phyloP scores from a whole-genome alignment of 2,113 vertebrate species.

The Danionella cerebrum region DNA sequence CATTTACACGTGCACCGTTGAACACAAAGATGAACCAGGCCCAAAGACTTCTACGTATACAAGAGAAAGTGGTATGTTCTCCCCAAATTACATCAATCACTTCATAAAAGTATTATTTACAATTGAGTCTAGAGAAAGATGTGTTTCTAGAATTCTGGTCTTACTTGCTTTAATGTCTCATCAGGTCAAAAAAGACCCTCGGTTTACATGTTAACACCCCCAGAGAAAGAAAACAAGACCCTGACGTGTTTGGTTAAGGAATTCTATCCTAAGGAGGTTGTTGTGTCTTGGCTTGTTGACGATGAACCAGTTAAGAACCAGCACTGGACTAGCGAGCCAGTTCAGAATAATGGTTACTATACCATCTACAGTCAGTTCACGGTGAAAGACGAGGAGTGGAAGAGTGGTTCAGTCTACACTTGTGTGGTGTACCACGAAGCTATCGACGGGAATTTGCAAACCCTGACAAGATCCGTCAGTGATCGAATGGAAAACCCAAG shows the following conservation, averaged over 20 bases:
- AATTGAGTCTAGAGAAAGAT: too few species aligned
- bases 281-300: constrained; percentile 59
- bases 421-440: constrained; percentile 61
- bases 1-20: constrained; percentile 33
- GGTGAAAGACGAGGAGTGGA: constrained; percentile 34
- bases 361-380: constrained; percentile 56
- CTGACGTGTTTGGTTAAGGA: constrained; percentile 68
- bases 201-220: constrained; percentile 57
- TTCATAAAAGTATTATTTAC: background rate
- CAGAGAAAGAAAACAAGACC: constrained; percentile 49
- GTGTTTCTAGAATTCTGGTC: background rate
- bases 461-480: constrained; percentile 51
- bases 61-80: constrained; percentile 43
- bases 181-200: constrained; percentile 46
- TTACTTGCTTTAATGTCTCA: constrained; percentile 50
- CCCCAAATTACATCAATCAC: background rate
- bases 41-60: rapidly evolving
- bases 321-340: constrained; percentile 33
- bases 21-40: rapidly evolving
- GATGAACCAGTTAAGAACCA: constrained; percentile 15
- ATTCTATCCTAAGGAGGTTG: constrained; percentile 59
- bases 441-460: constrained; percentile 13
- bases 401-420: constrained; percentile 32
- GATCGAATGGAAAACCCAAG: constrained; percentile 27
- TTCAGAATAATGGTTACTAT: constrained; percentile 26